Percentiles rank a stretch among this genome's conserved stretches.
Evolutionary conservation across 2,797 vertebrate genomes (phyloP).

Genomic region (Helarctos malayanus): DNA sequence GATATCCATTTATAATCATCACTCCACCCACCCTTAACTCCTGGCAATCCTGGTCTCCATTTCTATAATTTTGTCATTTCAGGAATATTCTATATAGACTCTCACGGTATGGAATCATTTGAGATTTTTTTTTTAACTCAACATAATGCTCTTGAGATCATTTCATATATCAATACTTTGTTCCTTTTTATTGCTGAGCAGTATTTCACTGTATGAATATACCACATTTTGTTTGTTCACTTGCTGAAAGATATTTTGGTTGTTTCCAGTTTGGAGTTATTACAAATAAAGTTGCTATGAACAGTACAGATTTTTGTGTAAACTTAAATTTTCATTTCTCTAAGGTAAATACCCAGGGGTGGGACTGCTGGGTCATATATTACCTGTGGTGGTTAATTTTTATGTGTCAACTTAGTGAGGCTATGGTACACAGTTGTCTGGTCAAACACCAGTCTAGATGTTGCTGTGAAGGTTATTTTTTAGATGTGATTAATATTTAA

Average conservation of each 20-base stretch:
- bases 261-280: background rate
- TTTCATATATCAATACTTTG: background rate
- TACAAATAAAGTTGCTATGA: background rate
- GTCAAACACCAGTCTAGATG: background rate
- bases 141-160: background rate
- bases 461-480: background rate
- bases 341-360: background rate
- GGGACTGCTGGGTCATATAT: background rate
- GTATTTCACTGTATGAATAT: background rate
- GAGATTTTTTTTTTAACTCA: constrained; percentile 6
- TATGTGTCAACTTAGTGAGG: background rate
- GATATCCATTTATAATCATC: background rate
- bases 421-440: background rate
- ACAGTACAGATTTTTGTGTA: background rate
- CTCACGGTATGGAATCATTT: background rate
- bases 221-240: background rate
- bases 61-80: background rate
- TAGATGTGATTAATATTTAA: background rate
- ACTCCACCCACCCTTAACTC: background rate
- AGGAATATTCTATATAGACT: background rate
- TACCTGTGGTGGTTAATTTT: background rate
- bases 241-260: background rate
- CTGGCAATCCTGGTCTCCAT: background rate
- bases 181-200: background rate
- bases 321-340: background rate